Base-by-base conservation (phyloP, 1,140 invertebrate species). In the Cardiocondyla obscurior region DNA sequence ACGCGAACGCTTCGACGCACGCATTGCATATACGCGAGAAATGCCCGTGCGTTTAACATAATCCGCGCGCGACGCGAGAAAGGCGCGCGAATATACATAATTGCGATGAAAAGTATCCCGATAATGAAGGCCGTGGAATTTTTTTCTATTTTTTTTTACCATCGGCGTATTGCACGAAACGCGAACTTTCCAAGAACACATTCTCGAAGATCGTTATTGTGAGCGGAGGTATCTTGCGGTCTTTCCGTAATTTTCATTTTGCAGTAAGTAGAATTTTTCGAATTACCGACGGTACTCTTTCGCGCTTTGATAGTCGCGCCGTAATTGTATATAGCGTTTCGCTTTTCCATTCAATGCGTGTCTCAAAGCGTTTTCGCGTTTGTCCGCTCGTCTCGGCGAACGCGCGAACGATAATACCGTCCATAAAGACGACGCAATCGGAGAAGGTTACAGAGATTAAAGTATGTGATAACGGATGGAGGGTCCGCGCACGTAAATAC, bases 301-400 rank as follows among this genome's bases (percentile, higher is more conserved):
- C 53, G n/a, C n/a, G 28, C 39, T 46, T 76, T 3, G 72, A 62
- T 62, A 64, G n/a, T 10, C 4, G 14, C 30, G 14, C 14, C 10
- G 14, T 60, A 60, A 74, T 36, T 60, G 55, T 74, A 72, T 39
- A 72, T 33, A 62, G 16, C 14, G 39, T 28, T n/a, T 46, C 39
- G 39, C 74, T 51, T 65, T 77, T 53, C 33, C 44, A 22, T 49
- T 3, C 73, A 62, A 67, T 22, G 58, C 42, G 73, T 51, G 73
- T 67, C 60, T 77, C 60, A 49, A 67, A 77, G 60, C 74, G 33
- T 77, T 77, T 30, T 22, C n/a, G 19, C 58, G 58, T 16, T n/a
- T 51, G 25, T 51, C 58, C 36, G 44, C 30, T 51, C 39, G 25
- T 58, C 55, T 73, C 36, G 53, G 72, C 42, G 22, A 53, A 67